Conservation (phyloP, 2,888 invertebrate genomes). For the Harpalus rubripes region DNA sequence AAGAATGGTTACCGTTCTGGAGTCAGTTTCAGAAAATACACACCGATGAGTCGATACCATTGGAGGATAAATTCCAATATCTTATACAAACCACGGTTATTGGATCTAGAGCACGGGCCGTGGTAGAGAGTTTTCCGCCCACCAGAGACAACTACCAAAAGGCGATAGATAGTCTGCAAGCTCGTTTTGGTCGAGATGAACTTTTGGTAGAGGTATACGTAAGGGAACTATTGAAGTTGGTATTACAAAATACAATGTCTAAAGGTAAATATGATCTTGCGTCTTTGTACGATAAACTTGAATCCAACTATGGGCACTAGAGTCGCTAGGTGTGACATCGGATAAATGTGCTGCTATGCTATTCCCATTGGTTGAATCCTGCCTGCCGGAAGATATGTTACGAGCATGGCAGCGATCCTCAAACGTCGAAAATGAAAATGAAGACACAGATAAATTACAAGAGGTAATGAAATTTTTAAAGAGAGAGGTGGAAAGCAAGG, state of each 20-base stretch:
- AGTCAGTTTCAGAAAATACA: slow-evolving; percentile 70
- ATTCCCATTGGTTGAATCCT: too few species aligned
- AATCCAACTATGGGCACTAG: not conserved
- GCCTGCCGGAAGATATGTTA: too few species aligned
- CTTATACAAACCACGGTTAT: slow-evolving; percentile 69
- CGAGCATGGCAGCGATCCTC: too few species aligned
- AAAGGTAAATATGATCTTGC: too few species aligned
- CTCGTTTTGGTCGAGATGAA: slow-evolving; percentile 43
- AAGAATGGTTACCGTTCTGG: slow-evolving; percentile 71
- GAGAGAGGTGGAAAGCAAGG: slow-evolving; percentile 14
- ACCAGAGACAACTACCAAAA: slow-evolving; percentile 51
- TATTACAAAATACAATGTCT: not conserved
- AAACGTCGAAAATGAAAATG: too few species aligned
- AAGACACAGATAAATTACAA: not conserved
- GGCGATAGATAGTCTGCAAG: slow-evolving; percentile 52
- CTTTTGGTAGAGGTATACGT: slow-evolving; percentile 40
- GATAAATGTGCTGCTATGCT: not conserved
- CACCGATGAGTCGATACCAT: slow-evolving; percentile 68
- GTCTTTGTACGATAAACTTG: not conserved
- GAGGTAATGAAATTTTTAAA: slow-evolving; percentile 12
- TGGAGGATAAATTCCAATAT: slow-evolving; percentile 70
- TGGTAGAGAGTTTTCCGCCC: slow-evolving; percentile 24
- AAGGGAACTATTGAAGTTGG: not conserved
- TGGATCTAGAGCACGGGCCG: slow-evolving; percentile 61
- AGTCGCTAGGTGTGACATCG: not conserved